Base-by-base conservation (phyloP, 1,140 invertebrate genomes). In the Drosophila chauvacae region DNA sequence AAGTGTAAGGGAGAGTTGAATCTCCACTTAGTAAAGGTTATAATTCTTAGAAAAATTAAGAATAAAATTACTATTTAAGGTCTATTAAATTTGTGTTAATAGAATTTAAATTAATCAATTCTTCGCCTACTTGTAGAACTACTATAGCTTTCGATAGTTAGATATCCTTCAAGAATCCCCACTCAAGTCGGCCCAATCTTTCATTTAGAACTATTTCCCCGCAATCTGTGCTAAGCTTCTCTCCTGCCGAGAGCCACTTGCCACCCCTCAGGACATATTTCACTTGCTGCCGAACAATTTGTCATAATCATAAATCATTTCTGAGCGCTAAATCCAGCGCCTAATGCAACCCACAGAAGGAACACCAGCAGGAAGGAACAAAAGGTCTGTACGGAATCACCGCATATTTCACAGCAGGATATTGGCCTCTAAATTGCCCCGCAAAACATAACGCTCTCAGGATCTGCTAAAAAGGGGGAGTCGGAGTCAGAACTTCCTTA, bases 401-500 rank as follows among this genome's bases (percentile, higher is more conserved):
- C 83, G 81, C 90, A 91, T 91, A 91, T 91, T 91, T 85, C 91
- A 86, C 91, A 92, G 91, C 91, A 81, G 91, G 91, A 92, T 92
- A 92, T 92, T 90, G 88, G 88, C 91, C 91, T 92, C 88, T 81
- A 92, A 92, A 91, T 92, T 91, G 88, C 77, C 84, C 91, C 91
- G 85, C 91, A 91, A 92, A 91, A 88, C 71, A 81, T 80, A 78
- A 77, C 63, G 76, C 48, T 63, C 44, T 20, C 23, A 11, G 66
- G 66, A 28, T 45, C 50, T 7, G 39, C 10, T 6, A 28, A 66
- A 72, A 66, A 72, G 53, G 50, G 71, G 35, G 39, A 14, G 30
- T 20, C 33, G 35, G 16, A 56, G 61, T 64, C 45, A 60, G 44
- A 45, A 37, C 30, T 18, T 51, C 28, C 48, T 30, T 41, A 33